Percentiles rank a stretch among this genome's conserved stretches.
Evolutionary conservation across 2,888 invertebrate species (phyloP).

Genomic region (Antheraea assamensis): DNA sequence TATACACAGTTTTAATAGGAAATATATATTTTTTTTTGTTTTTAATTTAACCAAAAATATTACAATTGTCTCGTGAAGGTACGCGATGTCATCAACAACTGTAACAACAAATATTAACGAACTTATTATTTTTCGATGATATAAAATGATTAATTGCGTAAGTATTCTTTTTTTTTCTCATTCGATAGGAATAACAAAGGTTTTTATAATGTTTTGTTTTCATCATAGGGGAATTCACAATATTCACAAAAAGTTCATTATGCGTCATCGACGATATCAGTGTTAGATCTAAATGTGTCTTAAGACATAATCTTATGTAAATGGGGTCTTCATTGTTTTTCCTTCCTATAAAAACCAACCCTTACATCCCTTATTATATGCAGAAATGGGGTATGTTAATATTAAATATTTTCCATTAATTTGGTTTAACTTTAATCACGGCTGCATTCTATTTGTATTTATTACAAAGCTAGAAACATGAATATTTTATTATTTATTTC

Average conservation of each 20-base stretch:
- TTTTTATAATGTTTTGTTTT: constrained; percentile 49
- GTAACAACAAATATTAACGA: constrained; percentile 10
- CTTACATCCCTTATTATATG: neutral
- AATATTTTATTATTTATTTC: neutral
- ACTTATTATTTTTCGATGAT: constrained; percentile 36
- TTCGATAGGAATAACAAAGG: neutral
- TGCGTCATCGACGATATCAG: constrained; percentile 44
- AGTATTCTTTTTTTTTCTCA: constrained; percentile 1
- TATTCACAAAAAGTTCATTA: constrained; percentile 38
- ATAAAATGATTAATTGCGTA: constrained; percentile 27
- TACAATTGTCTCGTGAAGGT: neutral
- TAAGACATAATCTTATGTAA: constrained; percentile 35
- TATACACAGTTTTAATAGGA: neutral
- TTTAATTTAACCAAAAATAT: neutral
- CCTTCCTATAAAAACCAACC: constrained; percentile 49
- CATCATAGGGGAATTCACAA: constrained; percentile 48
- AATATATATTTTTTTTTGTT: neutral
- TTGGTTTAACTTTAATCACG: neutral
- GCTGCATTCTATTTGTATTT: too few species aligned
- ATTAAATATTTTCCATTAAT: neutral
- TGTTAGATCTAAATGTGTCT: constrained; percentile 41
- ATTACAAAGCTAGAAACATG: too few species aligned
- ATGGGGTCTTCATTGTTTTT: constrained; percentile 59
- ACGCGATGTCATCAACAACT: neutral
- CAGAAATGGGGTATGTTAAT: neutral